Evolutionary conservation across 2,797 vertebrate genomes (phyloP).

Genomic region (Octomys mimax): DNA sequence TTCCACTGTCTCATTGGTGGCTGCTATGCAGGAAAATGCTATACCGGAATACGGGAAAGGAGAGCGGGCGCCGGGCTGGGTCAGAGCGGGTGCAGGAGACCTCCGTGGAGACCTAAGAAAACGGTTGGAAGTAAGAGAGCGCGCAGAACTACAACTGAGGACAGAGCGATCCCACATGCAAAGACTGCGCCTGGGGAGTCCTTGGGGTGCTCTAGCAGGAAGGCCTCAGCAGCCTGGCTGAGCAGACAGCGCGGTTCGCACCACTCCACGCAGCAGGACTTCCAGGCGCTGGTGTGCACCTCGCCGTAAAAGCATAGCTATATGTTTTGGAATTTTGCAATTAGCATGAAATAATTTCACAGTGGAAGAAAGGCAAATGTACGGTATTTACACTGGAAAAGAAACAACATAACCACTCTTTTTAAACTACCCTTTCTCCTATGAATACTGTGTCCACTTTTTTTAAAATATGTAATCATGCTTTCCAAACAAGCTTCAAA

Average conservation of each 20-base stretch:
- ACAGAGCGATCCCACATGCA: background rate
- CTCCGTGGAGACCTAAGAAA: background rate
- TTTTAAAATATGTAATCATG: background rate
- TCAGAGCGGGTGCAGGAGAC: background rate
- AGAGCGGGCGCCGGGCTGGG: background rate
- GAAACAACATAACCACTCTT: background rate
- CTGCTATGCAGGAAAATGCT: background rate
- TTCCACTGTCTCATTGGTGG: background rate
- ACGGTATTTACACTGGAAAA: conserved; percentile 6
- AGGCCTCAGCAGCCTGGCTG: fast-evolving
- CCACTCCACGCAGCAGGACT: background rate
- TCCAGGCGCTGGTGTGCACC: background rate
- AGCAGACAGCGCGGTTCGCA: background rate
- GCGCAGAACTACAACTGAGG: background rate
- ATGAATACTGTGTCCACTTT: background rate
- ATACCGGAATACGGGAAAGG: no score
- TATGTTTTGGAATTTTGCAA: background rate
- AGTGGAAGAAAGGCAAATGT: background rate
- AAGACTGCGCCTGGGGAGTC: background rate
- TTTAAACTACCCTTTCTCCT: background rate
- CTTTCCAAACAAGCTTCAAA: conserved; percentile 18
- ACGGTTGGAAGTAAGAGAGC: background rate
- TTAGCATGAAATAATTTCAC: background rate
- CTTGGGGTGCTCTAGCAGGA: background rate
- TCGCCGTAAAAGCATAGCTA: background rate